Evolutionary conservation across 2,113 vertebrate species (phyloP), one percentile per base, ranked within the genome.

Genomic region (Thamnaconus septentrionalis): DNA sequence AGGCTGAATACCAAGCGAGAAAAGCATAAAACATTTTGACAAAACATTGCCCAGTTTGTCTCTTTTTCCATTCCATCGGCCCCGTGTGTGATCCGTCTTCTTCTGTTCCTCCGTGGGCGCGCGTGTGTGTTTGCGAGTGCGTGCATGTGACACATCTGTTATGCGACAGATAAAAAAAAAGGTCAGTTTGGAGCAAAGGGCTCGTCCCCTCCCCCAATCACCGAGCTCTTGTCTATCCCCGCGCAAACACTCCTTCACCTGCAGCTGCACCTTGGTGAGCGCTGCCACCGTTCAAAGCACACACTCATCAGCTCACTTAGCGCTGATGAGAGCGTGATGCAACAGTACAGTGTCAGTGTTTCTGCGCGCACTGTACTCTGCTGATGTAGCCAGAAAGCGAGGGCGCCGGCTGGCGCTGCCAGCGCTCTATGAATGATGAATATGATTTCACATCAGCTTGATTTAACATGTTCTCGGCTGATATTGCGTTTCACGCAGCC

Each of bases 381-480:
- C 18, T 31, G 18, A 31, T 31, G 18, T 31, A 31, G 18, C 18
- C 18, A 31, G 18, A 31, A 31, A 31, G 18, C 18, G 18, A 31
- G 18, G 18, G 18, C 18, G 18, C 18, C 18, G 18, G 18, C 18
- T 31, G 18, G 18, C 18, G 18, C 18, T 31, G 18, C 18, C 18
- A 31, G 18, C 18, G 18, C 18, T 31, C 18, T 31, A 31, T 31
- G 18, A 31, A 31, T 31, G 18, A 31, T 31, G 18, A 31, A 50
- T 50, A 9, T 50, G 48, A 50, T 50, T n/a, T 3, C 41, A 54
- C 51, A 73, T 68, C 56, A 18, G 9, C 70, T 68, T 31, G n/a
- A 63, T 69, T 60, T 59, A 1, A 64, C 80, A 73, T 73, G 54
- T 65, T 71, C 72, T 55, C 7, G 56, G 49, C 72, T 68, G 71